A percentile compares a stretch with the other conserved stretches of the same genome.
phyloP scores from a whole-genome alignment of 2,797 vertebrate genomes.

The Acanthiza pusilla region DNA sequence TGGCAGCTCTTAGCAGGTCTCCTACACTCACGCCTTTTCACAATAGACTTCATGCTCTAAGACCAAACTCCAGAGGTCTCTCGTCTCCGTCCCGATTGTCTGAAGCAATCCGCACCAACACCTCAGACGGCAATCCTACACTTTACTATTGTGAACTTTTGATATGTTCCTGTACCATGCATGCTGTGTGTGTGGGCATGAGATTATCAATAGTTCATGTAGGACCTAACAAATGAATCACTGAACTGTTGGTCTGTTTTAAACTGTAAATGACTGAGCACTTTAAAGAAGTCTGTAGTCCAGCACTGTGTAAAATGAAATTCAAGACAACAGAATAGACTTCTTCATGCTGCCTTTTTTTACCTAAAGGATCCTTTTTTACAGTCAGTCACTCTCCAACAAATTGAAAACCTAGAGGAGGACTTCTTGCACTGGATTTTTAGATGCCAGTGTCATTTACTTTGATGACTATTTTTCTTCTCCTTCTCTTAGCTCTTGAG shows the following conservation, averaged over 20 bases:
- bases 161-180: fast-evolving
- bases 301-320: neutral
- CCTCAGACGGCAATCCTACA: no score
- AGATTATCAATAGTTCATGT: fast-evolving
- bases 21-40: no score
- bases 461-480: neutral
- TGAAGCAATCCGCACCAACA: no score
- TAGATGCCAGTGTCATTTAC: neutral
- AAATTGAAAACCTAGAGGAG: neutral
- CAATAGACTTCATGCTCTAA: no score
- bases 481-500: neutral
- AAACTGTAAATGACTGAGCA: neutral
- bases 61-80: no score
- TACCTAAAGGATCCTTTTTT: neutral
- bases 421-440: neutral
- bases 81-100: no score
- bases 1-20: no score
- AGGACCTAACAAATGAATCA: neutral
- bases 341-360: neutral
- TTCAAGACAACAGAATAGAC: neutral
- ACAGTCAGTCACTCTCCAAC: neutral
- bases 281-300: neutral
- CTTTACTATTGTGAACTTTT: neutral
- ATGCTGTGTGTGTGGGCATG: neutral
- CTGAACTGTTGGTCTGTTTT: neutral